These are phyloP conservation scores for Ganaspis brasiliensis DNA, from an alignment of 2,888 invertebrate species.

Conservation along the genomic window DNA sequence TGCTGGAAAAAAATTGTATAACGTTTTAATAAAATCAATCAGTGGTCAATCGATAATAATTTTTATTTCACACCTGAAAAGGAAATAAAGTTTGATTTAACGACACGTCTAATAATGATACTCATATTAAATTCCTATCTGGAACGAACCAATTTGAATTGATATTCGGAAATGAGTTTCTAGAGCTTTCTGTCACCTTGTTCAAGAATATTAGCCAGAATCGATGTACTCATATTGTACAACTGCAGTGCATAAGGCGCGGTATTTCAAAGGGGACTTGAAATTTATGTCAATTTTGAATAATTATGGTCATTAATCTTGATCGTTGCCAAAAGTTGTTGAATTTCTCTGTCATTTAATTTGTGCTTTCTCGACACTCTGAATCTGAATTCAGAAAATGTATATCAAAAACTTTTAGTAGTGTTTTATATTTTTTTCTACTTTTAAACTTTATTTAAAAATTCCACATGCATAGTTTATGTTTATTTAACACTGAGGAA, in stretches of 20 bases:
- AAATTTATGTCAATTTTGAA: background rate
- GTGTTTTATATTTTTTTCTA: too few relatives aligned
- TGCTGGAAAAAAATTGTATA: too few relatives aligned
- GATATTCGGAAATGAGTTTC: constrained; percentile 38
- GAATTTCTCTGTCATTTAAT: background rate
- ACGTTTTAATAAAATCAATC: background rate
- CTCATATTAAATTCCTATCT: constrained; percentile 19
- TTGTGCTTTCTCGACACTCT: background rate
- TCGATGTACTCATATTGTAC: background rate
- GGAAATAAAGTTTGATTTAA: constrained; percentile 18
- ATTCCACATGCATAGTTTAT: too few relatives aligned
- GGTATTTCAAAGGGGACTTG: background rate
- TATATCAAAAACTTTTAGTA: too few relatives aligned
- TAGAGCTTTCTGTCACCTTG: background rate
- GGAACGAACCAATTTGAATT: constrained; percentile 22
- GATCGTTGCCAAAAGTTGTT: background rate
- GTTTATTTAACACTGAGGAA: too few relatives aligned
- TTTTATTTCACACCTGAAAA: background rate
- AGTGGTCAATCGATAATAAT: background rate
- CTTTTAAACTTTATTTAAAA: too few relatives aligned
- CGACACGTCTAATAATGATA: constrained; percentile 3
- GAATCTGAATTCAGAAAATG: background rate
- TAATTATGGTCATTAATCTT: background rate
- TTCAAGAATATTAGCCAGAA: constrained; percentile 21
- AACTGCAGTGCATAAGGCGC: background rate